Percentiles rank a stretch among this genome's conserved stretches.
Evolutionary conservation across 2,888 invertebrate species (phyloP).

Genomic region (Phengaris arion): DNA sequence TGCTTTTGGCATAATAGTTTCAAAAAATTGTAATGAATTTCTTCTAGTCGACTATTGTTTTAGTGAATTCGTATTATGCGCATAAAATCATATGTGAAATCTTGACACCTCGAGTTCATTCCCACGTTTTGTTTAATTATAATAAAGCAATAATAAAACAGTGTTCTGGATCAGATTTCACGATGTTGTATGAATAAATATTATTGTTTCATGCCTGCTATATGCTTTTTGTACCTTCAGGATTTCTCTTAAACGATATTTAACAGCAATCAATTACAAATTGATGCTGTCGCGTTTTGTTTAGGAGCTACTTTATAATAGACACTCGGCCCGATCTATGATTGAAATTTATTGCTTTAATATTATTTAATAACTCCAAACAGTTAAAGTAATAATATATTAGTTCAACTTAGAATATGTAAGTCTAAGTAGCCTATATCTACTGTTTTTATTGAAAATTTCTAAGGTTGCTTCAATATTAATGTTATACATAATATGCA

Average conservation of each 20-base stretch:
- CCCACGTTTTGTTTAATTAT: conserved; percentile 23
- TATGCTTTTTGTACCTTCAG: neutral
- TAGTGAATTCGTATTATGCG: neutral
- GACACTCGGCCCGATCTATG: conserved; percentile 9
- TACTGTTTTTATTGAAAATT: too few species aligned
- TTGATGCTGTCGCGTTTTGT: conserved; percentile 12
- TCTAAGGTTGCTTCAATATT: too few species aligned
- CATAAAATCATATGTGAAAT: conserved; percentile 19
- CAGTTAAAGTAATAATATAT: conserved; percentile 9
- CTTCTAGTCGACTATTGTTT: neutral
- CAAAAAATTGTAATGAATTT: neutral
- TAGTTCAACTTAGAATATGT: neutral
- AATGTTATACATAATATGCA: too few species aligned
- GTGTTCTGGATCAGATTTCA: neutral
- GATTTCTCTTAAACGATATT: conserved; percentile 1
- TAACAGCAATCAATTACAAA: conserved; percentile 3
- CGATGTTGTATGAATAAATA: neutral
- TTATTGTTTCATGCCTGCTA: neutral
- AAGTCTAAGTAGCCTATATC: neutral
- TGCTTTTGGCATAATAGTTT: too few species aligned
- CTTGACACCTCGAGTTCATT: neutral
- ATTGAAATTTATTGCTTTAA: conserved; percentile 18
- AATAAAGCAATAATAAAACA: neutral
- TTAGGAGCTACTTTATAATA: neutral
- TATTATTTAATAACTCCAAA: neutral